Evolutionary conservation across 2,888 invertebrate genomes (phyloP).

Genomic region (Hirtodrosophila cameraria): DNA sequence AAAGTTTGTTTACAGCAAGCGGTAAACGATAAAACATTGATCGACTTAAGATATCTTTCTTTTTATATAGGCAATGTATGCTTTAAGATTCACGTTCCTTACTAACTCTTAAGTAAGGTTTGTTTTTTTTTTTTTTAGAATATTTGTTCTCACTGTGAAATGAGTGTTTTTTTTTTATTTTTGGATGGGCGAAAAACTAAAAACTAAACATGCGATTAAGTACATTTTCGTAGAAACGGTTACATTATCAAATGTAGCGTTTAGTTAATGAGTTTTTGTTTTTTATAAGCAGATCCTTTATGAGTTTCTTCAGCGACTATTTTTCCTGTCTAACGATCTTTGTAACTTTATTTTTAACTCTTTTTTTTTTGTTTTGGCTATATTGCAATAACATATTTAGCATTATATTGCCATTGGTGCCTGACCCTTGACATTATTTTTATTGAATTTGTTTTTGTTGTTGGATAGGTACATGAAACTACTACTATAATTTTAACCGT

Average conservation of each 20-base stretch:
- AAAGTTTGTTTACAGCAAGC: slow-evolving; percentile 23
- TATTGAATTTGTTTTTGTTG: slow-evolving; percentile 7
- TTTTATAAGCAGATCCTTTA: slow-evolving; percentile 35
- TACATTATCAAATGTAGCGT: slow-evolving; percentile 38
- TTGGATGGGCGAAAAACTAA: slow-evolving; percentile 18
- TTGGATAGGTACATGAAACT: slow-evolving; percentile 26
- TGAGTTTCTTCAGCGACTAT: neutral
- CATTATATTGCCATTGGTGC: slow-evolving; percentile 21
- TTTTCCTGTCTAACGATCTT: slow-evolving; percentile 3
- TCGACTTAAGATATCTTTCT: slow-evolving; percentile 35
- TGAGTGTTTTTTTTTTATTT: no score
- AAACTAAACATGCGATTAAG: slow-evolving; percentile 49
- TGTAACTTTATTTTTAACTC: slow-evolving; percentile 14
- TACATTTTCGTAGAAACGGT: slow-evolving; percentile 39
- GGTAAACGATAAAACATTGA: slow-evolving; percentile 17
- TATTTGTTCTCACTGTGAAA: slow-evolving; percentile 24
- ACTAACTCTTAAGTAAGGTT: slow-evolving; percentile 10
- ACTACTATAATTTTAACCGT: slow-evolving; percentile 15
- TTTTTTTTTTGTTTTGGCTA: slow-evolving; percentile 24
- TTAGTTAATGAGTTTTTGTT: no score
- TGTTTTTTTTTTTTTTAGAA: no score
- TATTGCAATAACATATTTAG: slow-evolving; percentile 17
- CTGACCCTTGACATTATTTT: slow-evolving; percentile 28
- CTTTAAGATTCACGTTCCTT: slow-evolving; percentile 29
- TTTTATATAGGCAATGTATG: slow-evolving; percentile 16